phyloP scores from a whole-genome alignment of 2,888 invertebrate genomes.

The Orgyia antiqua region DNA sequence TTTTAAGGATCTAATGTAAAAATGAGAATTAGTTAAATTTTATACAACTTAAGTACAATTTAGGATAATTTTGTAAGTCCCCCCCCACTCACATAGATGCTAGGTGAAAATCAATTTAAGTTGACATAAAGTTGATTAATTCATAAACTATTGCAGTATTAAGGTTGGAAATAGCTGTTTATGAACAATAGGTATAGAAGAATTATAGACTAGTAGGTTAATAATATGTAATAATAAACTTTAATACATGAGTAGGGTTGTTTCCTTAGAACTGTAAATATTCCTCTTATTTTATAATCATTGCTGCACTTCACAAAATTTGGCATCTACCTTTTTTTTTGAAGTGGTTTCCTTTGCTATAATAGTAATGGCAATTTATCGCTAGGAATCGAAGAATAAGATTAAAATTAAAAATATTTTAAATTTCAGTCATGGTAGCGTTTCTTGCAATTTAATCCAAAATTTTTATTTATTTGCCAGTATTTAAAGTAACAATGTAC shows the following conservation, averaged over 20 bases:
- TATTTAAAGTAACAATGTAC: too few species aligned
- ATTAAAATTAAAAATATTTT: constrained; percentile 1
- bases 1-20: constrained; percentile 66
- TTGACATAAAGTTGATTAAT: constrained; percentile 49
- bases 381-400: constrained; percentile 13
- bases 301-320: constrained; percentile 12
- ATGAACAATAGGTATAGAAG: constrained; percentile 49
- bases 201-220: constrained; percentile 56
- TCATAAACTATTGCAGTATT: constrained; percentile 67
- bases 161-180: constrained; percentile 70
- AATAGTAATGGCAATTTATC: constrained; percentile 16
- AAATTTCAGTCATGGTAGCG: constrained; percentile 13
- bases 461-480: constrained; percentile 4
- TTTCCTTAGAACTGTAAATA: constrained; percentile 73
- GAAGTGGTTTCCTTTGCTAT: constrained; percentile 13
- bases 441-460: constrained; percentile 20
- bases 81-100: constrained; percentile 47
- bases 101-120: constrained; percentile 55
- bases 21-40: constrained; percentile 49
- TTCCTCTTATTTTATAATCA: constrained; percentile 42
- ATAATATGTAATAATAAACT: constrained; percentile 65
- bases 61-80: constrained; percentile 63
- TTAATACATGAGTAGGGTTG: constrained; percentile 68
- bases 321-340: constrained; percentile 15
- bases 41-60: constrained; percentile 69